Evolutionary conservation across 2,888 invertebrate genomes (phyloP).

Genomic region (Meliscaeva auricollis): DNA sequence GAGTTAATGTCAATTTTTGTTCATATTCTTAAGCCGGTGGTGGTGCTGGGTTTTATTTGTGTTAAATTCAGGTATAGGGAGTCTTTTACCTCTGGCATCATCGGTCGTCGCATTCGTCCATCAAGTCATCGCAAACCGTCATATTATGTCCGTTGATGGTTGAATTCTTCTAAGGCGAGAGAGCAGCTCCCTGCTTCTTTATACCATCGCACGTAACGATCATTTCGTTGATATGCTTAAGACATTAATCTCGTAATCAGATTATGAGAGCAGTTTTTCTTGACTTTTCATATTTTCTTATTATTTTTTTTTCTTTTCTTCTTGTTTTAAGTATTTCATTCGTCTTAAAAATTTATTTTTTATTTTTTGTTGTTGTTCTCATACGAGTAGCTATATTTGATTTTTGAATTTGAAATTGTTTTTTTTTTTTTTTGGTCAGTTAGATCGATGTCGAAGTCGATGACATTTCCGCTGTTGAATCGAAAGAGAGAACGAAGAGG

Average conservation of each 20-base stretch:
- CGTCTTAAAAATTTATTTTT: conserved; percentile 63
- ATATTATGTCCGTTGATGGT: conserved; percentile 37
- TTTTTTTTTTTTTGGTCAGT: conserved; percentile 58
- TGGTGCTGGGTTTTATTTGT: not conserved
- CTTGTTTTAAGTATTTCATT: conserved; percentile 17
- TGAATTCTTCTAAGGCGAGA: conserved; percentile 35
- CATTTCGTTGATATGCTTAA: conserved; percentile 74
- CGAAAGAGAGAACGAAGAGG: no score
- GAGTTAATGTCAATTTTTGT: conserved; percentile 69
- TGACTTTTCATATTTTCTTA: conserved; percentile 56
- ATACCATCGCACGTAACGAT: conserved; percentile 55
- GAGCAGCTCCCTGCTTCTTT: conserved; percentile 49
- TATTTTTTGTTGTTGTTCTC: conserved; percentile 29
- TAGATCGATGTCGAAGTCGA: conserved; percentile 36
- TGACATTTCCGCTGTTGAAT: conserved; percentile 66
- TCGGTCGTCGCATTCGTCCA: not conserved
- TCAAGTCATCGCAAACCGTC: conserved; percentile 6
- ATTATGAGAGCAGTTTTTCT: conserved; percentile 78
- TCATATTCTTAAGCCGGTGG: conserved; percentile 51
- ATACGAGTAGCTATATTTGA: no score
- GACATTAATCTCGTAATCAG: conserved; percentile 83
- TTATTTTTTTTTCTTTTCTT: not conserved
- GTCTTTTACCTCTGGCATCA: not conserved
- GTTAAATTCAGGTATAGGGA: conserved; percentile 11
- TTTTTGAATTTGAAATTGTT: conserved; percentile 36